Conservation (phyloP, 2,113 vertebrate species). For the Psettodes erumei region DNA sequence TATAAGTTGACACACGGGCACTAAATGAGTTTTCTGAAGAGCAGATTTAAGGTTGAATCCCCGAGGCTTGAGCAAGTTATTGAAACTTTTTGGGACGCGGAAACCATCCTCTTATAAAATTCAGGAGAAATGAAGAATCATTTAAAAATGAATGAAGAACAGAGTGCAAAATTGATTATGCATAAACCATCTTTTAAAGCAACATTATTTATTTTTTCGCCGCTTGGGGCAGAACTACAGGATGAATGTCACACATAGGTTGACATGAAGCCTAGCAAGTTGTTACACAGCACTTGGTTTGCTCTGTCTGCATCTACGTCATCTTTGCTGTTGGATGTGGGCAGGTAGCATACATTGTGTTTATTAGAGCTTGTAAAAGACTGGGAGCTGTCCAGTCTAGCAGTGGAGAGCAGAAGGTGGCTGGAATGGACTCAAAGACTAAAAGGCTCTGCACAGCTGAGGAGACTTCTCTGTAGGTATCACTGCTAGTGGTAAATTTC, state of each 20-base stretch:
- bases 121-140: not conserved
- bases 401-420: too few relatives aligned
- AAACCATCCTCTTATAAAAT: not conserved
- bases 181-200: not conserved
- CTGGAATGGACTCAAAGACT: too few relatives aligned
- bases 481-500: too few relatives aligned
- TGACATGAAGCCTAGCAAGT: not conserved
- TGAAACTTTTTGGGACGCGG: too few relatives aligned
- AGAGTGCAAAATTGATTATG: not conserved
- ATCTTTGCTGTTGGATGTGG: not conserved
- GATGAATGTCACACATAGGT: not conserved
- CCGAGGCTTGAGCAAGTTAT: not conserved
- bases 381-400: too few relatives aligned
- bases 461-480: too few relatives aligned
- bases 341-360: too few relatives aligned
- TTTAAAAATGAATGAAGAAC: not conserved
- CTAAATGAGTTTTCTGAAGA: not conserved
- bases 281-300: not conserved
- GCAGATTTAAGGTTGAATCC: not conserved
- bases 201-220: not conserved
- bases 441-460: too few relatives aligned
- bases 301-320: not conserved
- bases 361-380: too few relatives aligned
- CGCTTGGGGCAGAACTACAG: not conserved
- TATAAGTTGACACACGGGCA: not conserved